Evolutionary conservation across 2,888 invertebrate genomes (phyloP).

Genomic region (Rotaria sp.): DNA sequence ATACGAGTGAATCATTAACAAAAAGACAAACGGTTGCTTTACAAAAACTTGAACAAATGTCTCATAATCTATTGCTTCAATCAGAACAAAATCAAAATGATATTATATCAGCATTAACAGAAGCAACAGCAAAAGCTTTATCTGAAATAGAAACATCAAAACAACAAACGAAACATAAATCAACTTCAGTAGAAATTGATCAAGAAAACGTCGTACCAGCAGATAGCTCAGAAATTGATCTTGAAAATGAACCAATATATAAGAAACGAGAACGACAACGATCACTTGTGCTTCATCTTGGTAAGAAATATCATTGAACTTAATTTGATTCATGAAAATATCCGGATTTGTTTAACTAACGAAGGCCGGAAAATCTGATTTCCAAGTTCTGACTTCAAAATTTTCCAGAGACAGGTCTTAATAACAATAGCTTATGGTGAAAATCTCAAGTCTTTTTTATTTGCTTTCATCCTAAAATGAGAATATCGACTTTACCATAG

Average conservation of each 20-base stretch:
- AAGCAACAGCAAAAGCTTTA: neutral
- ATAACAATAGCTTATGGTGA: no score
- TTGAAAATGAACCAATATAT: neutral
- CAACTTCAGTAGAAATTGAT: neutral
- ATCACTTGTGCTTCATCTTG: neutral
- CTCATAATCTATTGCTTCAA: neutral
- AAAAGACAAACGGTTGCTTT: neutral
- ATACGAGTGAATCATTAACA: neutral
- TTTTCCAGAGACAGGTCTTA: no score
- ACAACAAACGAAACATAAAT: neutral
- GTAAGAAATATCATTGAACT: neutral
- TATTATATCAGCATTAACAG: neutral
- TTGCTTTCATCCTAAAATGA: no score
- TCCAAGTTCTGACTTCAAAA: no score
- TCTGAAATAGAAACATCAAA: neutral
- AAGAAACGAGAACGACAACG: constrained; percentile 9
- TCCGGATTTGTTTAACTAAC: neutral
- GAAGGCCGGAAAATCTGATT: no score
- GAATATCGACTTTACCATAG: no score
- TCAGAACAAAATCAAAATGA: neutral
- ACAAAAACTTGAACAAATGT: neutral
- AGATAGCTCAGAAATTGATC: neutral
- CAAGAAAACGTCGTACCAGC: neutral
- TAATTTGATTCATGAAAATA: neutral
- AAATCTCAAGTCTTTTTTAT: no score